Evolutionary conservation across 2,797 vertebrate species (phyloP).

Genomic region (Schizopygopsis malacanthus): DNA sequence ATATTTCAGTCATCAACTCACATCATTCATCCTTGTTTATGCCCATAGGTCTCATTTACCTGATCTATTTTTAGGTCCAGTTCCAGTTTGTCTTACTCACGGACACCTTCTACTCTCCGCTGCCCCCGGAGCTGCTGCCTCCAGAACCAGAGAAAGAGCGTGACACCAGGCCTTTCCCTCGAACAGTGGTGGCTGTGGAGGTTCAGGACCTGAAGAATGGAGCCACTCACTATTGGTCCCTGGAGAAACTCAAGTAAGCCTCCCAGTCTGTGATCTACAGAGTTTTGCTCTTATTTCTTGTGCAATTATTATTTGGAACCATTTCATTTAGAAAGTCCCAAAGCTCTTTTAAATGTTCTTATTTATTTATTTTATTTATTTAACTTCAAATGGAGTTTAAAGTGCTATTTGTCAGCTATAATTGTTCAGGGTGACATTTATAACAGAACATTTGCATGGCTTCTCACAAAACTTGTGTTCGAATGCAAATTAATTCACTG

Average conservation of each 20-base stretch:
- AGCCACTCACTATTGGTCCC: slow-evolving; percentile 97
- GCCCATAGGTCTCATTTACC: slow-evolving; percentile 57
- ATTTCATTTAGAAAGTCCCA: not conserved
- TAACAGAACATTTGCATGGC: not conserved
- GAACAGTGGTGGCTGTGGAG: slow-evolving; percentile 95
- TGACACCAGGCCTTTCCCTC: slow-evolving; percentile 84
- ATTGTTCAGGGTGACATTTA: not conserved
- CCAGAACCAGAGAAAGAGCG: slow-evolving; percentile 84
- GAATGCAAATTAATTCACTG: not conserved
- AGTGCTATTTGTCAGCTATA: not conserved
- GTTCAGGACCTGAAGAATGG: slow-evolving; percentile 98
- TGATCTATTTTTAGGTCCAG: slow-evolving; percentile 95
- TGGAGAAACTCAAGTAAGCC: slow-evolving; percentile 95
- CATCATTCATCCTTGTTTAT: not conserved
- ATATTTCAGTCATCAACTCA: not conserved
- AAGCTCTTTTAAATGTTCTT: not conserved
- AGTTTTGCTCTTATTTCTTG: not conserved
- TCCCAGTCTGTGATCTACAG: not conserved
- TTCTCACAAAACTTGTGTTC: not conserved
- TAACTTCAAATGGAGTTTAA: not conserved
- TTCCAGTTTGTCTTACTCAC: slow-evolving; percentile 98
- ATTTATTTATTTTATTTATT: not conserved
- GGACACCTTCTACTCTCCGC: slow-evolving; percentile 93
- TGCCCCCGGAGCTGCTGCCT: slow-evolving; percentile 90
- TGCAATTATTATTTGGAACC: not conserved